Base-by-base conservation (phyloP, 2,797 vertebrate genomes). In the Paratrypauchen microcephalus region DNA sequence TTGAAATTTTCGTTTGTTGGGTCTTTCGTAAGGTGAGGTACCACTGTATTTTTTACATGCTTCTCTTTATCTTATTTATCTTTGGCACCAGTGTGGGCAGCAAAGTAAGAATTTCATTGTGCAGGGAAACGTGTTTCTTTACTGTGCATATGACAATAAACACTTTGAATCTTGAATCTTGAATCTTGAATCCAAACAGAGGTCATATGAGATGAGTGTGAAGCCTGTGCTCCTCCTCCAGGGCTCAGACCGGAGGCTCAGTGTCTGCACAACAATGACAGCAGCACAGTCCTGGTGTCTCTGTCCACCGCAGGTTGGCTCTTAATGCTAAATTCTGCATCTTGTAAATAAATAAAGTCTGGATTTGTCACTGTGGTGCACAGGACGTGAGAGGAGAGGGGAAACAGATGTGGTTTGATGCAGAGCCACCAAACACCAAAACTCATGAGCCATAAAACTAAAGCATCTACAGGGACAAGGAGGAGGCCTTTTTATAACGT, bases 311-410 rank as follows among this genome's bases (percentile, higher is more conserved):
- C 41, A 64, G 62, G 26, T 48, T 26, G 62, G 62, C 41, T 47
- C 23, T 48, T 2, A 45, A 13, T 1, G 23, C 41, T 64, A 48
- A 48, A 64, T 64, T 64, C 23, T 64, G 39, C 62, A 16, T 24
- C 21, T 64, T 28, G 41, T 64, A 64, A 64, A 64, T 64, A 64
- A 64, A 64, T 48, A 64, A 26, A 64, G 62, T 64, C 62, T 64
- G 62, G 39, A 26, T 47, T 64, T 64, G 62, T 45, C 39, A 47
- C 23, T 47, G 62, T 45, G 39, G 62, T 23, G 23, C 62, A 48
- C 41, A 48, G 62, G 41, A 64, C 28, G 62, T 26, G 41, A 64
- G n/a, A 24, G 60, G 21, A 41, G 36, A 21, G n/a, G 60, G 61
- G 21, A 47, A 64, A 48, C 62, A 64, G 62, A 64, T 64, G 62